Conservation (phyloP, 92 coral and sea anemone genomes). For the Porites cylindrica region DNA sequence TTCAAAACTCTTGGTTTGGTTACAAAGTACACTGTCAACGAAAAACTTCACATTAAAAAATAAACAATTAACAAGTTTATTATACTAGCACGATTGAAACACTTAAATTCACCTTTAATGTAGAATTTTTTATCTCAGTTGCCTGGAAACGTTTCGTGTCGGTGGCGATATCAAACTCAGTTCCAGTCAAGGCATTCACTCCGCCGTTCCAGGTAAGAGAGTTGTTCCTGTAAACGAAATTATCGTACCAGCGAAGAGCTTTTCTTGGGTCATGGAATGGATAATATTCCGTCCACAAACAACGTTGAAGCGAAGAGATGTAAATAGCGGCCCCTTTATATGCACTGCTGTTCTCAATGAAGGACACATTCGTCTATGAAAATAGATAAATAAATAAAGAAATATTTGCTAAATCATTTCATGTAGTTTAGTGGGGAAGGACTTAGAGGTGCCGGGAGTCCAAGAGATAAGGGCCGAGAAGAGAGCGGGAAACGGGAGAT, state of each 20-base stretch:
- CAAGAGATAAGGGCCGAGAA: no score
- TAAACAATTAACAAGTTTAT: neutral
- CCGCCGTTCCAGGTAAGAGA: conserved; percentile 44
- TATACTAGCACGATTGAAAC: neutral
- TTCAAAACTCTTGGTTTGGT: no score
- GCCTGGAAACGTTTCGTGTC: conserved; percentile 60
- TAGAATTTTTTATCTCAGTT: neutral
- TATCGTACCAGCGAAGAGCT: conserved; percentile 86
- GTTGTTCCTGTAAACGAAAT: conserved; percentile 79
- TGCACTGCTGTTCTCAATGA: conserved; percentile 82
- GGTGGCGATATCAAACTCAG: conserved; percentile 81
- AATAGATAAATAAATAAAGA: no score
- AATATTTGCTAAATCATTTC: no score
- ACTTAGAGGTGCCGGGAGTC: no score
- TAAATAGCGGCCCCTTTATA: conserved; percentile 90
- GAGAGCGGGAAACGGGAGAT: no score
- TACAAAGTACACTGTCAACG: no score
- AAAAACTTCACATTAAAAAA: neutral
- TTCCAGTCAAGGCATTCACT: conserved; percentile 26
- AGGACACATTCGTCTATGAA: conserved; percentile 75
- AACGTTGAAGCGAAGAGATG: conserved; percentile 77
- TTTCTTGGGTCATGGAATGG: conserved; percentile 63
- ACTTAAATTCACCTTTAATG: conserved; percentile 9
- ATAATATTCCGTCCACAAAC: conserved; percentile 82
- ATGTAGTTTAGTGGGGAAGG: no score